Percentiles rank a stretch among this genome's conserved stretches.
phyloP scores from a whole-genome alignment of 23 tunicate species.

The Trididemnum nubilum region DNA sequence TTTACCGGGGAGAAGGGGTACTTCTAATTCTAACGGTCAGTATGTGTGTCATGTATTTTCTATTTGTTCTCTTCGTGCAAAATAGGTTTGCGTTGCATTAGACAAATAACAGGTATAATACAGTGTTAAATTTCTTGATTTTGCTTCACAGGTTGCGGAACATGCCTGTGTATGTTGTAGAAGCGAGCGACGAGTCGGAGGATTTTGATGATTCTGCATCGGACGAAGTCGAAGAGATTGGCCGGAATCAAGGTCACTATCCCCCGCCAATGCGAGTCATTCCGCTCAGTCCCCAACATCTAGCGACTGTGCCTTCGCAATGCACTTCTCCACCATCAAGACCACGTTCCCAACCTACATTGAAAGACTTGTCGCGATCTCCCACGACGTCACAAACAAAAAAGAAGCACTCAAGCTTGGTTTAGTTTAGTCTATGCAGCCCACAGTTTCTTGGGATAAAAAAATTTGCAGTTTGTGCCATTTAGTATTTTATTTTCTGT shows the following conservation, averaged over 20 bases:
- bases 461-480: too few species aligned
- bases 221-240: conserved; percentile 10
- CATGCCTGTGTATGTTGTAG: conserved; percentile 24
- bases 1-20: too few species aligned
- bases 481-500: too few species aligned
- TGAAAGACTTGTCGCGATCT: conserved; percentile 13
- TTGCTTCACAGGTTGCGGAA: not conserved
- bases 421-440: not conserved
- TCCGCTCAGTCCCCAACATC: not conserved
- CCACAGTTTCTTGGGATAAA: too few species aligned
- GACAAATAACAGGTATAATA: too few species aligned
- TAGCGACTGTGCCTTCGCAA: not conserved
- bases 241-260: not conserved
- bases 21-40: too few species aligned
- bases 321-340: not conserved
- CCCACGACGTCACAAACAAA: not conserved
- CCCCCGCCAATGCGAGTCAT: conserved; percentile 4
- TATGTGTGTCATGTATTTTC: too few species aligned
- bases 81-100: too few species aligned
- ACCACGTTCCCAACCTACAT: conserved; percentile 53
- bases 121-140: too few species aligned
- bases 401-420: conserved; percentile 55
- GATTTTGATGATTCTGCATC: not conserved
- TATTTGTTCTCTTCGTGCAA: too few species aligned
- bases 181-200: conserved; percentile 45